These are phyloP conservation scores for Catharus minimus DNA, from an alignment of 2,113 vertebrate genomes.

Conservation along the genomic window DNA sequence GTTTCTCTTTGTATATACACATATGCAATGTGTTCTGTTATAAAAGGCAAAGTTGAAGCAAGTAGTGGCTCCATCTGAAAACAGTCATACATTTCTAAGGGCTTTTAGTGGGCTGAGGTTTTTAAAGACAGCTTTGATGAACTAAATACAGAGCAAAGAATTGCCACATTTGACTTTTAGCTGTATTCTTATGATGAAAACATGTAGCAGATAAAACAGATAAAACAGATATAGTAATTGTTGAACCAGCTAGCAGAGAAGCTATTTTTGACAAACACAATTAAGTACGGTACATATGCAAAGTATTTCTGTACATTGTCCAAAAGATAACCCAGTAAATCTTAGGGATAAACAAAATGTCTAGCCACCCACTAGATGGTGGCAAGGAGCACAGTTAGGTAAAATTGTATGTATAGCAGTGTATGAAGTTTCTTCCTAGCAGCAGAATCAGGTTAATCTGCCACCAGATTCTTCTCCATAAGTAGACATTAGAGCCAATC, in stretches of 20 bases:
- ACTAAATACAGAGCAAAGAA: background rate
- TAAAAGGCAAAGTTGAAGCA: background rate
- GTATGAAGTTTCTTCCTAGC: background rate
- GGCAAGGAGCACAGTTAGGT: slow-evolving; percentile 35
- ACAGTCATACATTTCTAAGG: background rate
- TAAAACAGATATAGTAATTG: background rate
- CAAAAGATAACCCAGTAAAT: background rate
- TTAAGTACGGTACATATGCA: background rate
- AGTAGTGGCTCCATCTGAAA: background rate
- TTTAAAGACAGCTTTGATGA: background rate
- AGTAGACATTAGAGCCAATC: background rate
- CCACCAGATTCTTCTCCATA: background rate
- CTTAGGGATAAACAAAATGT: background rate
- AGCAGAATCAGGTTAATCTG: background rate
- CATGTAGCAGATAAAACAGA: background rate
- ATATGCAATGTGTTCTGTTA: background rate
- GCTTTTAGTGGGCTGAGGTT: background rate
- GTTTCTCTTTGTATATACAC: background rate
- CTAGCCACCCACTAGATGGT: slow-evolving; percentile 25
- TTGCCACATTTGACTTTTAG: background rate
- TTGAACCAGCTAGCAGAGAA: background rate
- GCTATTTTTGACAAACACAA: background rate
- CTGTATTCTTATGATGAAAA: background rate
- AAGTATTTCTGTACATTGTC: background rate
- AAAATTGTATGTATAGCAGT: background rate